Evolutionary conservation across 2,797 vertebrate species (phyloP), one percentile per base, ranked within the genome.

Genomic region (Linurgus olivaceus): DNA sequence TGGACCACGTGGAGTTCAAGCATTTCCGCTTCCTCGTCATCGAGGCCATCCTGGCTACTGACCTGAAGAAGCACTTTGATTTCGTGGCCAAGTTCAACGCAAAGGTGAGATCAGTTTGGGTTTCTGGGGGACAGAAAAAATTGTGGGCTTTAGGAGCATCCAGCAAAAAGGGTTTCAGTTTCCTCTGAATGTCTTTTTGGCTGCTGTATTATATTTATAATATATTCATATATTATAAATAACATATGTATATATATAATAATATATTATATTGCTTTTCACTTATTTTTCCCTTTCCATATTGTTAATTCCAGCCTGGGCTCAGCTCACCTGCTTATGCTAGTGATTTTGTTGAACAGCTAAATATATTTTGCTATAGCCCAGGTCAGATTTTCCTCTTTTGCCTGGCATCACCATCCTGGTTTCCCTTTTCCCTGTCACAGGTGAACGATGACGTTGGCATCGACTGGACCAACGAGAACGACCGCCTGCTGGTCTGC

Each of bases 401-500:
- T 59, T 33, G 37, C 10, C 48, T 8, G 28, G 35, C 24, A 31
- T 63, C 63, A 1, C 28, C 66, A 3, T 28, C 33, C 20, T 14
- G 26, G 13, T 73, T 86, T 59, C n/a, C 7, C 5, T 50, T 61
- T 79, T 25, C 59, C 78, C 9, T 86, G 21, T 90, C 74, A 86
- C 80, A 99, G 99, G 99, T 99, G 88, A 99, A 99, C 1, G 99
- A 99, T 71, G 99, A 99, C 28, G 98, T 99, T 25, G 99, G 99
- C n/a, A 99, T 99, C n/a, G 99, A 99, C 66, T 99, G 99, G 99
- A 98, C 98, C 51, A 99, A 99, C 8, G 99, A 99, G 97, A 99
- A 99, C 0, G 99, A 99, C 96, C 98, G 99, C 78, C 94, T 99
- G 63, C 97, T 99, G 95, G 99, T 99, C 33, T 99, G 99, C 91